Evolutionary conservation across 2,797 vertebrate species (phyloP).

Genomic region (Xiphorhynchus erythropygius): DNA sequence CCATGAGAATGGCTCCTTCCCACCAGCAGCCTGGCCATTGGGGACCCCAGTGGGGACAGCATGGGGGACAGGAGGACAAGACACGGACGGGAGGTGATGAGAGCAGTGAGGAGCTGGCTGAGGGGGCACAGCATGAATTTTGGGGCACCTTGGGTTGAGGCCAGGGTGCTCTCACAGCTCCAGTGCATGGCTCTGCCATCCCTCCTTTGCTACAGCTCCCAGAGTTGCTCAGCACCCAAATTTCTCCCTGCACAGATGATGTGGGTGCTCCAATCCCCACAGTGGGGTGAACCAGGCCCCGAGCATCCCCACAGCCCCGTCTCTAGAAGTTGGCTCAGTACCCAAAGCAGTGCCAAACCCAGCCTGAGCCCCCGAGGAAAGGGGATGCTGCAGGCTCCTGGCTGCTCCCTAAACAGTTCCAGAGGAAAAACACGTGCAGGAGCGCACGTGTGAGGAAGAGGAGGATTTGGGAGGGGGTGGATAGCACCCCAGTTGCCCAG

Average conservation of each 20-base stretch:
- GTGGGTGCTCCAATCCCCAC: neutral
- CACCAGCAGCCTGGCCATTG: neutral
- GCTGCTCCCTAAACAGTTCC: neutral
- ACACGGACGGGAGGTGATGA: neutral
- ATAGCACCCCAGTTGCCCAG: neutral
- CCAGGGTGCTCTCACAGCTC: neutral
- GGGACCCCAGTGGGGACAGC: neutral
- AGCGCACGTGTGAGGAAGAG: neutral
- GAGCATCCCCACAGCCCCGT: neutral
- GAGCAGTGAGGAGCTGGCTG: neutral
- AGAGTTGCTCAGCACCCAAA: neutral
- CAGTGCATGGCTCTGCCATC: rapidly evolving
- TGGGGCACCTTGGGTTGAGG: neutral
- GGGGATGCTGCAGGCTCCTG: neutral
- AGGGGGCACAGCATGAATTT: rapidly evolving
- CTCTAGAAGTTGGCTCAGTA: neutral
- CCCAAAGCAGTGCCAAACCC: neutral
- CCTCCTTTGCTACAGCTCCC: neutral
- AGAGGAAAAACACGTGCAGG: neutral
- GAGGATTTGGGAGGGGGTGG: neutral
- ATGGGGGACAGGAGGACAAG: neutral
- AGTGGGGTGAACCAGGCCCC: rapidly evolving
- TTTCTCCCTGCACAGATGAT: neutral
- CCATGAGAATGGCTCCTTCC: neutral
- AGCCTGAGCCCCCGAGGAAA: neutral